A percentile compares a stretch with the other conserved stretches of the same genome.
Conservation (phyloP, 2,797 vertebrate genomes). For the Pyrrhura leucotis region DNA sequence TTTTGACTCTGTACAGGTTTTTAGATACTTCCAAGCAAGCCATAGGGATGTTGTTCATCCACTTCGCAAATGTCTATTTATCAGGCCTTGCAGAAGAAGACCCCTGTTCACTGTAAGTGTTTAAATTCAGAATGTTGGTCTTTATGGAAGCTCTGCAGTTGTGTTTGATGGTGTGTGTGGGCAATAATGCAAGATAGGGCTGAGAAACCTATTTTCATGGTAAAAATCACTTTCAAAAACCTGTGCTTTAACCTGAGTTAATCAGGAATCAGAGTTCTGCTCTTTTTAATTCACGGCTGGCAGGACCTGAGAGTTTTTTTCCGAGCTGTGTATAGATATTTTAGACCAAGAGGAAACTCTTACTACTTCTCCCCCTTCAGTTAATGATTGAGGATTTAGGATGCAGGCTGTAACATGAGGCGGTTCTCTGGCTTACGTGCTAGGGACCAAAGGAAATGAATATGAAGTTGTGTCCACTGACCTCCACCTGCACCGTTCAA, state of each 20-base stretch:
- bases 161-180: not conserved
- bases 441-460: not conserved
- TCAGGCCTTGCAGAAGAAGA: conserved; percentile 95
- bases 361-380: not conserved
- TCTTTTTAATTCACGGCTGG: not conserved
- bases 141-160: not conserved
- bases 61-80: conserved; percentile 98
- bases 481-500: not conserved
- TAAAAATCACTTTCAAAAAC: not conserved
- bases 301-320: not conserved
- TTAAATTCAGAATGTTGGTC: not conserved
- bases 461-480: not conserved
- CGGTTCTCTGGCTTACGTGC: not conserved
- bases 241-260: not conserved
- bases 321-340: not conserved
- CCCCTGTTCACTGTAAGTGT: conserved; percentile 96
- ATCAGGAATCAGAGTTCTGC: not conserved
- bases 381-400: not conserved
- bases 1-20: conserved; percentile 84
- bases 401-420: not conserved
- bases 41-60: conserved; percentile 99
- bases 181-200: not conserved
- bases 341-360: not conserved
- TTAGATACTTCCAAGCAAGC: conserved; percentile 99
- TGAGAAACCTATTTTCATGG: not conserved